phyloP scores from a whole-genome alignment of 2,888 invertebrate genomes.

The Leptura quadrifasciata region DNA sequence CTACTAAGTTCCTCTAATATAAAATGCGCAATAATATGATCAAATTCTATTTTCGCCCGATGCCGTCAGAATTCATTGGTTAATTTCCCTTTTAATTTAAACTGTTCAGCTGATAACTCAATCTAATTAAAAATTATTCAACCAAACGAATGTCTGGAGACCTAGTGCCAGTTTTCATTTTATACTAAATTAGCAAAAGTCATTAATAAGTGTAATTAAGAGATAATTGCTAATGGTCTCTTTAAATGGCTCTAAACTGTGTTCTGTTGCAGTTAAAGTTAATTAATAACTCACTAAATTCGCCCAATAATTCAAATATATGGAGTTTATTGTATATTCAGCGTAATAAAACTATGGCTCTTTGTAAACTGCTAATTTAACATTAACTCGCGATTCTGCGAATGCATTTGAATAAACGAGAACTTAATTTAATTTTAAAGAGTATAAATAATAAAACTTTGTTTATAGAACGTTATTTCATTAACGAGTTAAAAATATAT shows the following conservation, averaged over 20 bases:
- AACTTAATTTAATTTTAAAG: background rate
- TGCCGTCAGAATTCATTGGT: slow-evolving; percentile 1
- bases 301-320: slow-evolving; percentile 10
- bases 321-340: background rate
- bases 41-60: background rate
- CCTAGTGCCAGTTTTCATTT: slow-evolving; percentile 11
- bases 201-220: slow-evolving; percentile 44
- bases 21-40: background rate
- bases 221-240: slow-evolving; percentile 42
- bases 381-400: background rate
- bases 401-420: background rate
- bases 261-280: slow-evolving; percentile 36
- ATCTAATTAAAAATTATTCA: slow-evolving; percentile 28
- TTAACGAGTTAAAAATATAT: background rate
- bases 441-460: slow-evolving; percentile 17
- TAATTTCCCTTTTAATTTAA: slow-evolving; percentile 2
- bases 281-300: slow-evolving; percentile 30
- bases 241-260: slow-evolving; percentile 26
- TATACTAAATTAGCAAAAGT: slow-evolving; percentile 38
- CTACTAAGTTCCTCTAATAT: no score
- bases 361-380: background rate
- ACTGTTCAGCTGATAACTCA: background rate
- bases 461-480: background rate
- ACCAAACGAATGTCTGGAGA: background rate
- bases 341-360: slow-evolving; percentile 5